Evolutionary conservation across 1,140 invertebrate species (phyloP), one percentile per base, ranked within the genome.

Genomic region (Habropoda laboriosa): DNA sequence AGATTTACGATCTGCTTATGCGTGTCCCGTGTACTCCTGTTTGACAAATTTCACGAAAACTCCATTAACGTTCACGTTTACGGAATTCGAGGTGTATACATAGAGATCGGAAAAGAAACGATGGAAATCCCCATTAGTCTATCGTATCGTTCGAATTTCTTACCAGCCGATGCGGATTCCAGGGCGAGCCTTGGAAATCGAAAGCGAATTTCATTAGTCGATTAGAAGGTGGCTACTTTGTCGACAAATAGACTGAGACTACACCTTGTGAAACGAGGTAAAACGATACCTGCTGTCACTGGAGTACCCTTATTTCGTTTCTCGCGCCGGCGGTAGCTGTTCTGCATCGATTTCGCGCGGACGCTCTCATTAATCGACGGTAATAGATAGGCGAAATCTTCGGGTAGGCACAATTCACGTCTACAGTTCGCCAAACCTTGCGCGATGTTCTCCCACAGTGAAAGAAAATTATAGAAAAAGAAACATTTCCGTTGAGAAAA

Each of bases 291-390:
- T n/a, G 13, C 27, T 18, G 30, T 32, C 55, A 30, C 55, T 12
- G 51, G 24, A 55, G 51, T n/a, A 55, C 3, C 51, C 10, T 27
- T 27, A 24, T 32, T 18, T 24, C 27, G 51, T 24, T 24, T 61
- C 35, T 16, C 30, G 16, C 30, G 10, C 13, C 38, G 38, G 5
- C 61, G 16, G 40, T 21, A 21, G 38, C 16, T 24, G 21, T 45
- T 64, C 61, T 64, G 40, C 40, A 45, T 64, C 40, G 61, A 64
- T 64, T 64, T 64, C 32, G 18, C 61, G 24, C 40, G 24, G 16
- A 24, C 24, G 16, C 24, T 16, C 8, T n/a, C n/a, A n/a, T n/a
- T n/a, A n/a, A n/a, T n/a, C n/a, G n/a, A n/a, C n/a, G n/a, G n/a
- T n/a, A n/a, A n/a, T n/a, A n/a, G n/a, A n/a, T n/a, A n/a, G n/a